phyloP scores from a whole-genome alignment of 1,140 invertebrate genomes.

The Meloidogyne floridensis region DNA sequence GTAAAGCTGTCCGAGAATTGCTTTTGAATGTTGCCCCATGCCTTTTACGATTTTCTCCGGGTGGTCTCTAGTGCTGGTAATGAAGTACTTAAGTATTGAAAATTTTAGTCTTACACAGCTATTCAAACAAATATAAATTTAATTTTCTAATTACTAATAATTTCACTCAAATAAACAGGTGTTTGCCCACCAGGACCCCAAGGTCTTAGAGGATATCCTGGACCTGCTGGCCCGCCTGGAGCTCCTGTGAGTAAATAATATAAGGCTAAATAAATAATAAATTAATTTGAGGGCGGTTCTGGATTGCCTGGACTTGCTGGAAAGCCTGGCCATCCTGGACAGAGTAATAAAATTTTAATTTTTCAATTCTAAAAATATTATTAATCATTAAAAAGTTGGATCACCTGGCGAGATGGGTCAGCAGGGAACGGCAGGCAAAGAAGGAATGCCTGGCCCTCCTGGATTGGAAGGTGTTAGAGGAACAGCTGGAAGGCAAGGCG shows the following conservation, averaged over 20 bases:
- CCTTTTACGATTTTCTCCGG: too few species aligned
- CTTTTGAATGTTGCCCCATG: too few species aligned
- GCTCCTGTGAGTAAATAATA: background rate
- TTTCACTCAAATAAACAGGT: background rate
- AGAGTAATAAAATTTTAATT: background rate
- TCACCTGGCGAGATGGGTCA: conserved; percentile 1
- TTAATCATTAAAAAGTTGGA: background rate
- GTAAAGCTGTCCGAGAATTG: too few species aligned
- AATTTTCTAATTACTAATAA: background rate
- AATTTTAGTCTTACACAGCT: too few species aligned
- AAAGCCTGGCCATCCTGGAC: conserved; percentile 11
- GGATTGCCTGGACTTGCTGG: conserved; percentile 14
- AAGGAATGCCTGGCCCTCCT: conserved; percentile 8
- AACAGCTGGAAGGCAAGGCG: background rate
- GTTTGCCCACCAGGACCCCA: conserved; percentile 19
- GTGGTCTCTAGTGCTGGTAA: too few species aligned
- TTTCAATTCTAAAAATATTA: background rate
- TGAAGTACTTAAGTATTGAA: too few species aligned
- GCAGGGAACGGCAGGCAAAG: background rate
- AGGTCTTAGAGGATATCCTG: conserved; percentile 14
- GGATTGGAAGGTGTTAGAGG: conserved; percentile 12
- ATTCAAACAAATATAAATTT: background rate
- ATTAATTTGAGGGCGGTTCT: background rate
- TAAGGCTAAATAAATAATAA: background rate
- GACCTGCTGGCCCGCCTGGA: conserved; percentile 19